Percentiles rank a stretch among this genome's conserved stretches.
Conservation (phyloP, 2,888 invertebrate genomes). For the Euphydryas editha region DNA sequence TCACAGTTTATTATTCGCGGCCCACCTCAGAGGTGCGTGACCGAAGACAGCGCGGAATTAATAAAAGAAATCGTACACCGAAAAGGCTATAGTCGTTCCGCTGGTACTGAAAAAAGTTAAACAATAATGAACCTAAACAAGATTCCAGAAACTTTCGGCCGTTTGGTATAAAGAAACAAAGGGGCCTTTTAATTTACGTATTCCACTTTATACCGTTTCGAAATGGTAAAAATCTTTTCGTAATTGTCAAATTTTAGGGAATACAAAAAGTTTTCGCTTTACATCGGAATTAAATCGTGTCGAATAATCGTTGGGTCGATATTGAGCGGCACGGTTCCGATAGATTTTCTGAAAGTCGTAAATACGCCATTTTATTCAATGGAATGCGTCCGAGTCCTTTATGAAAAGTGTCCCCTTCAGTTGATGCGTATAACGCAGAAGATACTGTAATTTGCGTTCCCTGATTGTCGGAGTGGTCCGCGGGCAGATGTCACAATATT, state of each 20-base stretch:
- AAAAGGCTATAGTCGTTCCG: slow-evolving; percentile 33
- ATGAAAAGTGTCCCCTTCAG: slow-evolving; percentile 66
- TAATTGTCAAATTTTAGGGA: slow-evolving; percentile 73
- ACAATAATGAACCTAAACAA: slow-evolving; percentile 66
- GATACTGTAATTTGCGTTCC: slow-evolving; percentile 72
- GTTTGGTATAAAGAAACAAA: slow-evolving; percentile 69
- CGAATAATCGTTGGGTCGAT: slow-evolving; percentile 65
- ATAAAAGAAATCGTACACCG: slow-evolving; percentile 44
- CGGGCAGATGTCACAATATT: slow-evolving; percentile 77
- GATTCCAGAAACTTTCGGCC: slow-evolving; percentile 64
- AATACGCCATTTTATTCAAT: slow-evolving; percentile 61
- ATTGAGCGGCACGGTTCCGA: slow-evolving; percentile 49
- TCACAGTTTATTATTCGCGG: slow-evolving; percentile 73
- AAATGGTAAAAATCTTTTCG: slow-evolving; percentile 58
- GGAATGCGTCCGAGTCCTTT: slow-evolving; percentile 57
- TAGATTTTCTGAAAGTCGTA: slow-evolving; percentile 60
- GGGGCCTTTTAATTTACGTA: slow-evolving; percentile 66
- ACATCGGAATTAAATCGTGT: slow-evolving; percentile 49
- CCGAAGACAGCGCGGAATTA: slow-evolving; percentile 44
- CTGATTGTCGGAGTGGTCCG: slow-evolving; percentile 72
- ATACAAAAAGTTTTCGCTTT: slow-evolving; percentile 58
- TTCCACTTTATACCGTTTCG: slow-evolving; percentile 47
- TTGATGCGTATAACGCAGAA: slow-evolving; percentile 56
- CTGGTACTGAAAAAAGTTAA: slow-evolving; percentile 45
- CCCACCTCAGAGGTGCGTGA: slow-evolving; percentile 52